Conservation (phyloP, 2,888 invertebrate species). For the Nipponacmea schrenckii region DNA sequence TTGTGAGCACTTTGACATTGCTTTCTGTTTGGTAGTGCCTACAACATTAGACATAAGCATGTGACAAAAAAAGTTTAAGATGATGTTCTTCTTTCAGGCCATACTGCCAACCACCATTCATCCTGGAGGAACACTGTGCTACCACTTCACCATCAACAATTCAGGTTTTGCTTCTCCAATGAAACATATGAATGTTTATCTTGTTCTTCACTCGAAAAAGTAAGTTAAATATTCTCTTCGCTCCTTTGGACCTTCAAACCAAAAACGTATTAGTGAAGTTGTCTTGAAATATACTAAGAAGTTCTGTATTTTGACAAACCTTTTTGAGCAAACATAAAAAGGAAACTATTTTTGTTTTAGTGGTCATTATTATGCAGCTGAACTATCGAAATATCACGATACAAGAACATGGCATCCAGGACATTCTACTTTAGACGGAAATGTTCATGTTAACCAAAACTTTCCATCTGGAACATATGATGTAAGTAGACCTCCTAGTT, state of each 20-base stretch:
- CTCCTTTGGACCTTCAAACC: too few species aligned
- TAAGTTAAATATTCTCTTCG: slow-evolving; percentile 4
- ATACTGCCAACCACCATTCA: slow-evolving; percentile 10
- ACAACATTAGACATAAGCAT: too few species aligned
- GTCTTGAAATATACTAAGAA: too few species aligned
- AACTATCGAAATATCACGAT: slow-evolving; percentile 15
- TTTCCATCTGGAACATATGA: slow-evolving; percentile 19
- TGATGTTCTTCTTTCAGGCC: not conserved
- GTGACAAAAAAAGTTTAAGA: too few species aligned
- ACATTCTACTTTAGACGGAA: slow-evolving; percentile 5
- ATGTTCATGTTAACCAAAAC: not conserved
- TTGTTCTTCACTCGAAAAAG: slow-evolving; percentile 18
- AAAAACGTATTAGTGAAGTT: too few species aligned
- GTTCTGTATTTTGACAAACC: too few species aligned
- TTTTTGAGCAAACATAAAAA: too few species aligned
- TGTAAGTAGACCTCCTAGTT: too few species aligned
- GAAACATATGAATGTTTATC: slow-evolving; percentile 19
- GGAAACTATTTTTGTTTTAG: slow-evolving; percentile 9
- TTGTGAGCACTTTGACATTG: too few species aligned
- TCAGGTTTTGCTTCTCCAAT: slow-evolving; percentile 31
- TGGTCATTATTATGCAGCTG: slow-evolving; percentile 21
- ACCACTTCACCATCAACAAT: slow-evolving; percentile 23
- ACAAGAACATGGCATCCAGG: slow-evolving; percentile 30
- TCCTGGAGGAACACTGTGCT: slow-evolving; percentile 17
- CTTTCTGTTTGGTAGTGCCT: too few species aligned